Evolutionary conservation across 2,113 vertebrate genomes (phyloP).

Genomic region (Platichthys flesus): DNA sequence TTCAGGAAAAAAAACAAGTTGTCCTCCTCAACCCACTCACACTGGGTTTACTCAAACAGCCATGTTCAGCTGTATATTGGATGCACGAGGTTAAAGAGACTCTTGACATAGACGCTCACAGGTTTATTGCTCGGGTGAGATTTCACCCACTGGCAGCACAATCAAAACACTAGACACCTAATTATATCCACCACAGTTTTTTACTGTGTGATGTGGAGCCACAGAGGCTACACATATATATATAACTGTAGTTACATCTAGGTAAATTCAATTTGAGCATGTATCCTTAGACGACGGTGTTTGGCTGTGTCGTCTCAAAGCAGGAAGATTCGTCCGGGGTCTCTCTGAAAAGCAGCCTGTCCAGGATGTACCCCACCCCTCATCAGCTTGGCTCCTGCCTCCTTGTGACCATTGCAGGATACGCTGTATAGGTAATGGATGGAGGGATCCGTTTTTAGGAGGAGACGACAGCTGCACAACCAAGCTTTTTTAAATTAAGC

Average conservation of each 20-base stretch:
- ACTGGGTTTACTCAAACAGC: not conserved
- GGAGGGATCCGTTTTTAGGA: not conserved
- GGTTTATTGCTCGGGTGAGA: not conserved
- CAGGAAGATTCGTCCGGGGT: too few species aligned
- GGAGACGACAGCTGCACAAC: too few species aligned
- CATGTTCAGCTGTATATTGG: not conserved
- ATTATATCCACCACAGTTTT: not conserved
- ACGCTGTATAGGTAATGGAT: not conserved
- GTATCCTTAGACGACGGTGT: not conserved
- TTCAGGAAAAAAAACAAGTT: not conserved
- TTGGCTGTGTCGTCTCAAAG: too few species aligned
- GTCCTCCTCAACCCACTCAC: not conserved
- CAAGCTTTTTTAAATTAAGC: too few species aligned
- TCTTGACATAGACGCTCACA: not conserved
- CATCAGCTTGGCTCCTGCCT: too few species aligned
- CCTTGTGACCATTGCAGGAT: not conserved
- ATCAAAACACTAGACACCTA: not conserved
- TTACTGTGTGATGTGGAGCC: too few species aligned
- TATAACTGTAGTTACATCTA: not conserved
- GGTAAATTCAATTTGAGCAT: not conserved
- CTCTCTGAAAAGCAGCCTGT: too few species aligned
- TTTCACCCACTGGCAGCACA: not conserved
- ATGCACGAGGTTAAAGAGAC: not conserved
- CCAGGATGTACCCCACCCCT: too few species aligned
- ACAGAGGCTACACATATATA: not conserved